Evolutionary conservation across 2,888 invertebrate genomes (phyloP).

Genomic region (Epistrophe grossulariae): DNA sequence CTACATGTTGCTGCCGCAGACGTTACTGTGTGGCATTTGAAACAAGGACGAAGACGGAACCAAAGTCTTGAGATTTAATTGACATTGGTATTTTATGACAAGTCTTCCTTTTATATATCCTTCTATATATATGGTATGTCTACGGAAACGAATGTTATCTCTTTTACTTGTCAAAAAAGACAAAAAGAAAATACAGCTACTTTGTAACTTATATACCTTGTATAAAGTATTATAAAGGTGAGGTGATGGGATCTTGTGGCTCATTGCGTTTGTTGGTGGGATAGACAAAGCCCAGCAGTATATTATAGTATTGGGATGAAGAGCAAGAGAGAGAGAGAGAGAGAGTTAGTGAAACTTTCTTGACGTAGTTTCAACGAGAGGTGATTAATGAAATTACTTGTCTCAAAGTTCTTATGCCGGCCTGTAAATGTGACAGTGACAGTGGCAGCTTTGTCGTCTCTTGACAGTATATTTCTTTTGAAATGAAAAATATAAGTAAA

Average conservation of each 20-base stretch:
- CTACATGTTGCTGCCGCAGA: slow-evolving; percentile 45
- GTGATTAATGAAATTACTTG: slow-evolving; percentile 75
- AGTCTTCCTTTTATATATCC: no score
- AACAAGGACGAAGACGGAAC: neutral
- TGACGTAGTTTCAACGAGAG: slow-evolving; percentile 69
- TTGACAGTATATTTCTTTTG: slow-evolving; percentile 13
- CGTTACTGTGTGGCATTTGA: neutral
- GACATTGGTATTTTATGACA: slow-evolving; percentile 60
- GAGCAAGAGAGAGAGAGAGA: neutral
- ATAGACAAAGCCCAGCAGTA: neutral
- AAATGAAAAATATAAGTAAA: slow-evolving; percentile 4
- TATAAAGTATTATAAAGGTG: slow-evolving; percentile 10
- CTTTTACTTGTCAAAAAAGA: slow-evolving; percentile 38
- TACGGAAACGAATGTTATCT: slow-evolving; percentile 27
- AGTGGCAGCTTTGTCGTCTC: slow-evolving; percentile 6
- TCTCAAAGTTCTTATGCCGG: slow-evolving; percentile 50
- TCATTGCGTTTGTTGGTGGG: neutral
- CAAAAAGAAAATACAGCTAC: slow-evolving; percentile 54
- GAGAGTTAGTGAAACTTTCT: slow-evolving; percentile 61
- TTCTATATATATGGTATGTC: no score
- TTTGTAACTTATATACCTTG: slow-evolving; percentile 37
- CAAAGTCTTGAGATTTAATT: slow-evolving; percentile 62
- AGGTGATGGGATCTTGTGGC: slow-evolving; percentile 12
- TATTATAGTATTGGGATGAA: neutral
- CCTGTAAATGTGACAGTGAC: slow-evolving; percentile 48